phyloP scores from a whole-genome alignment of 2,113 vertebrate species.

The Pampusana beccarii region DNA sequence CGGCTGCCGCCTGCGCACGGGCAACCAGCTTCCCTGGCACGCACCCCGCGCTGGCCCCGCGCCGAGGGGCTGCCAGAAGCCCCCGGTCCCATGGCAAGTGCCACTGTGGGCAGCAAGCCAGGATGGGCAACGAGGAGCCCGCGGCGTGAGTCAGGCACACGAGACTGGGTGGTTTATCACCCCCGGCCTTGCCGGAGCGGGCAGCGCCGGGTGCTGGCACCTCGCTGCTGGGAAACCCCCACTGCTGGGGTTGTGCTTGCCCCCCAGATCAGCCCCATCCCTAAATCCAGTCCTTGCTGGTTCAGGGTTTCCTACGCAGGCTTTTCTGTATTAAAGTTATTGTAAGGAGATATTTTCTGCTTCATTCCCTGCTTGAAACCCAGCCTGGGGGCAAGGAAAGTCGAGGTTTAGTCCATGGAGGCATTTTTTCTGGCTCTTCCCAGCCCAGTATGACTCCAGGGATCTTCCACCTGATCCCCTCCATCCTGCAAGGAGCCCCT shows the following conservation, averaged over 20 bases:
- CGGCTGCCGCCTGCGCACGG: background rate
- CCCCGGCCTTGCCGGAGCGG: background rate
- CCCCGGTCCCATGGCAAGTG: background rate
- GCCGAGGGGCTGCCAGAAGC: background rate
- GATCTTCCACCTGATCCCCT: background rate
- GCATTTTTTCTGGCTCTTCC: background rate
- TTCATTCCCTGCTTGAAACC: background rate
- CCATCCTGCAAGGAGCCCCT: background rate
- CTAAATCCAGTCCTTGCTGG: accelerated
- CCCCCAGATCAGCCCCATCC: background rate
- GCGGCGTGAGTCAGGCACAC: accelerated
- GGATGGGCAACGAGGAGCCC: background rate
- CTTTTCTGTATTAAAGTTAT: accelerated
- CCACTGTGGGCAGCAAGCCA: accelerated
- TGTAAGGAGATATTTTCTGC: background rate
- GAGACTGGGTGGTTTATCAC: background rate
- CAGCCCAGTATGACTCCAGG: accelerated
- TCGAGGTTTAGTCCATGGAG: accelerated
- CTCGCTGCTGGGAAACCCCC: accelerated
- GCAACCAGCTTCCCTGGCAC: background rate
- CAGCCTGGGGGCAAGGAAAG: background rate
- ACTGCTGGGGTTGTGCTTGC: accelerated
- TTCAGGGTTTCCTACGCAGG: background rate
- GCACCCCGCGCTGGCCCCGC: background rate
- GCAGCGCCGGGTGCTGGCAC: accelerated